Evolutionary conservation across 2,113 vertebrate species (phyloP).

Genomic region (Colistium nudipinnis): DNA sequence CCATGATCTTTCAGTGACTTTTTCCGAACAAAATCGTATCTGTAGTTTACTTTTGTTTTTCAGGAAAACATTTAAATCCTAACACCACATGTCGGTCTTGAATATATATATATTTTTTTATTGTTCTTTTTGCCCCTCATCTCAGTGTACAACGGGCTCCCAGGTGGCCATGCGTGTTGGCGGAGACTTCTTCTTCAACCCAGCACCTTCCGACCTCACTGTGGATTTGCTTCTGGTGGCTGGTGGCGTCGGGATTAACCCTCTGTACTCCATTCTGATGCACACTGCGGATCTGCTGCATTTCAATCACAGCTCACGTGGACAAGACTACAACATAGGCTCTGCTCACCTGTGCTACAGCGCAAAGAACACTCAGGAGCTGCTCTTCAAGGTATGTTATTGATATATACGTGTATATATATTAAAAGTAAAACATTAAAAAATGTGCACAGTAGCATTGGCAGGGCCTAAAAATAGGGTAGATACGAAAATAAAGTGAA

Average conservation of each 20-base stretch:
- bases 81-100: neutral
- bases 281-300: conserved; percentile 87
- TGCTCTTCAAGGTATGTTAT: conserved; percentile 90
- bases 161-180: conserved; percentile 90
- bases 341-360: conserved; percentile 89
- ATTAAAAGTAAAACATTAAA: too few species aligned
- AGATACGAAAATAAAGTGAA: too few species aligned
- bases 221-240: conserved; percentile 91
- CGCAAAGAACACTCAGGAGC: conserved; percentile 86
- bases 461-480: too few species aligned
- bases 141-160: conserved; percentile 87
- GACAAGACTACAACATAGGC: conserved; percentile 78
- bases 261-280: conserved; percentile 92
- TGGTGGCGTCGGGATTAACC: conserved; percentile 96
- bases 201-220: conserved; percentile 83
- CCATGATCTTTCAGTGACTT: too few species aligned
- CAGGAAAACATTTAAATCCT: too few species aligned
- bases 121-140: neutral
- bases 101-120: neutral
- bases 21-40: too few species aligned
- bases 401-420: neutral
- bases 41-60: too few species aligned
- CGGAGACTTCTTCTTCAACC: conserved; percentile 95
- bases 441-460: too few species aligned
- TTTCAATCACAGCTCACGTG: conserved; percentile 52